Base-by-base conservation (phyloP, 2,888 invertebrate genomes). In the Drosophila leonis region DNA sequence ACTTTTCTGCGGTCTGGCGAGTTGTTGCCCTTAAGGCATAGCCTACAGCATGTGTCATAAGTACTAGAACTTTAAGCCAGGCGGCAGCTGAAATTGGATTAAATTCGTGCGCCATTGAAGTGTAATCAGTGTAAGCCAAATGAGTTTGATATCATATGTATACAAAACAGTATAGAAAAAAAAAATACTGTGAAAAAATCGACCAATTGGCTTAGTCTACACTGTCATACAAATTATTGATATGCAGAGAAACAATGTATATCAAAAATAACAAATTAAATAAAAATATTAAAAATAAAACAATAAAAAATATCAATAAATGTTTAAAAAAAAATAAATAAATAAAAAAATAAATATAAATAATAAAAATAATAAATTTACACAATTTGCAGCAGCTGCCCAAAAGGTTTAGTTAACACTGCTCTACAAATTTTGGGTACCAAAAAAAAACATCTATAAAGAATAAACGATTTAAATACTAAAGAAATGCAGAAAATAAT, bases 91-190 rank as follows among this genome's bases (percentile, higher is more conserved):
- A 66, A 80, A 78, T 80, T 78, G 80, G 72, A 78, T 78, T 80
- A 80, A 74, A 55, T 67, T 71, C 75, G 49, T 61, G 35, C 75
- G 84, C 64, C 83, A 85, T 80, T 80, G 61, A 80, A 75, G 59
- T 75, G 71, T 82, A 85, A 84, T 87, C 84, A 83, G 76, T 73
- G 79, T 84, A 81, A 78, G 65, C 79, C 75, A 63, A 77, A 78
- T 74, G 65, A 68, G 55, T 62, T 65, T 20, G 48, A 56, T 29
- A n/a, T 39, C 39, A 18, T 49, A 49, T 49, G 18, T 18, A 48
- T 10, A 4, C 1, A 31, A 31, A 18, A 2, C 1, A n/a, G 8
- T 42, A 42, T 6, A 20, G 20, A 48, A 39, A 15, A 39, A n/a
- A n/a, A n/a, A 35, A 7, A 35, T 35, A 13, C 35, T 24, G 24